A percentile compares a stretch with the other conserved stretches of the same genome.
Evolutionary conservation across 2,113 vertebrate species (phyloP).

Genomic region (Onychostoma macrolepis): DNA sequence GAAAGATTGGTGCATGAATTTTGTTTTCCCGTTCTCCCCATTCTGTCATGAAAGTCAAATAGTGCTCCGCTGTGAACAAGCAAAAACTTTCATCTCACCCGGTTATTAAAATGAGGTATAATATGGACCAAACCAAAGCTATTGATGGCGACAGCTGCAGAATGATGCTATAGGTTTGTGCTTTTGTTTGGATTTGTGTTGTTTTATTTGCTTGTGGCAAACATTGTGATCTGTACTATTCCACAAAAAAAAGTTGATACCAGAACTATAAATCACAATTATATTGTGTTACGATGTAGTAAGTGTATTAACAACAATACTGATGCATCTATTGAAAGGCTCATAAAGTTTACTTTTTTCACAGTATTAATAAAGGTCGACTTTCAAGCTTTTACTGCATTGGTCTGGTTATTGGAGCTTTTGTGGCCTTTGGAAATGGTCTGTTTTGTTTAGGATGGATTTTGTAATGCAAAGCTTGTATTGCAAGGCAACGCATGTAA

Average conservation of each 20-base stretch:
- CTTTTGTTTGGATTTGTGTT: neutral
- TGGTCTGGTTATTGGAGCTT: constrained; percentile 3
- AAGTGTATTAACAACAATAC: constrained; percentile 68
- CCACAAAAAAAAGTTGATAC: constrained; percentile 25
- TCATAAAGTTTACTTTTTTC: constrained; percentile 63
- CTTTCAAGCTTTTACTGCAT: constrained; percentile 68
- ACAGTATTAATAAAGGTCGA: constrained; percentile 79
- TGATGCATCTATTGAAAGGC: constrained; percentile 69
- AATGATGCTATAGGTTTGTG: constrained; percentile 5
- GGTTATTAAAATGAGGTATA: neutral
- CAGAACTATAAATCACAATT: constrained; percentile 58
- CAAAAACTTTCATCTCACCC: neutral
- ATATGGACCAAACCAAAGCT: neutral
- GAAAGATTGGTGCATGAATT: constrained; percentile 49
- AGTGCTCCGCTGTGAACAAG: constrained; percentile 20
- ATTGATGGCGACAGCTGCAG: neutral
- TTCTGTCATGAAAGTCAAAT: neutral
- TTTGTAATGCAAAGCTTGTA: neutral
- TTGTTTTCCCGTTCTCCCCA: constrained; percentile 11
- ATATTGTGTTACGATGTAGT: constrained; percentile 52
- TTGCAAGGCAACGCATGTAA: neutral
- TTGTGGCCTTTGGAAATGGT: neutral
- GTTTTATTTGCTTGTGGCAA: constrained; percentile 19
- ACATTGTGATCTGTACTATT: constrained; percentile 34
- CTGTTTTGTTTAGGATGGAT: neutral